Conservation (phyloP, 2,888 invertebrate genomes). For the Aspidiotus destructor region DNA sequence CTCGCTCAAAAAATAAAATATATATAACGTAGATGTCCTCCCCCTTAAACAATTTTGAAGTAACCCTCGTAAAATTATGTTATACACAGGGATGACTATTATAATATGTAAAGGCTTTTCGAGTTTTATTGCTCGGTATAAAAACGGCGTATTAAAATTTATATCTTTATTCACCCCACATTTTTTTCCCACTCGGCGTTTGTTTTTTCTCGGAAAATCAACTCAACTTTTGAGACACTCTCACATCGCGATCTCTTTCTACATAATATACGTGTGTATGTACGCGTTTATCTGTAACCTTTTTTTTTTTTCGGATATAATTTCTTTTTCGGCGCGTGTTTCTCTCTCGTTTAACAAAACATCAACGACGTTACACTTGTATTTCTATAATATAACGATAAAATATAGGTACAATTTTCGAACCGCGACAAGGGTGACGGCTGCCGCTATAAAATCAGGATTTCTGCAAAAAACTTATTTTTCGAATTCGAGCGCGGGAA, state of each 20-base stretch:
- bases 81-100: constrained; percentile 31
- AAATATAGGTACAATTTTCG: too few species aligned
- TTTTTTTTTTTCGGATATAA: neutral
- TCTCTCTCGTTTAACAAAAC: constrained; percentile 1
- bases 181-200: constrained; percentile 14
- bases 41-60: constrained; percentile 30
- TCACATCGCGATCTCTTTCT: neutral
- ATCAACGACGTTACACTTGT: constrained; percentile 4
- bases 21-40: constrained; percentile 27
- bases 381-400: too few species aligned
- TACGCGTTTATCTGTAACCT: neutral
- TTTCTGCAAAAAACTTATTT: too few species aligned
- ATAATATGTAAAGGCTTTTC: constrained; percentile 33
- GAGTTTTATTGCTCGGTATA: constrained; percentile 31
- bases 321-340: constrained; percentile 4
- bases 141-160: constrained; percentile 31
- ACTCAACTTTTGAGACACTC: constrained; percentile 20
- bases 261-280: too few species aligned
- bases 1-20: constrained; percentile 28
- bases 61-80: constrained; percentile 33
- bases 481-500: too few species aligned
- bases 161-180: constrained; percentile 26
- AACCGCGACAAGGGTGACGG: too few species aligned
- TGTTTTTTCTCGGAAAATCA: constrained; percentile 20
- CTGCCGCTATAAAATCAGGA: too few species aligned